These are phyloP conservation scores for Eueides isabella DNA, from an alignment of 1,140 invertebrate genomes.

Conservation along the genomic window DNA sequence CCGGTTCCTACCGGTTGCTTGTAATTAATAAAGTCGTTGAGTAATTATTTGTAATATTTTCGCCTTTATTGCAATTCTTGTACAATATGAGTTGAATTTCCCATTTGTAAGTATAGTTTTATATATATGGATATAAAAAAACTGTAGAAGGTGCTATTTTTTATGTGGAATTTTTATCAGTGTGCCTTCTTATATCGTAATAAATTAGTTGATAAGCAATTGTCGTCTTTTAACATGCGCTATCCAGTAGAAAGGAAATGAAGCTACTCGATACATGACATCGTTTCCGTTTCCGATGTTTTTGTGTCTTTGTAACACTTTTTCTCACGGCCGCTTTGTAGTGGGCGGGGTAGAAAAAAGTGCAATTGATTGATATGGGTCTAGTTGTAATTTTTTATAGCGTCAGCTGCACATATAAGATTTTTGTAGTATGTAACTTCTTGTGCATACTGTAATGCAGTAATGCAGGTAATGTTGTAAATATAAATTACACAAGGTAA, in stretches of 20 bases:
- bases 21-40: conserved; percentile 73
- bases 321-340: conserved; percentile 67
- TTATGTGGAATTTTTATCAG: conserved; percentile 31
- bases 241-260: conserved; percentile 72
- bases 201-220: conserved; percentile 67
- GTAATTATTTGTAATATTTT: conserved; percentile 64
- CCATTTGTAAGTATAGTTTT: conserved; percentile 22
- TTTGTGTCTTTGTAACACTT: conserved; percentile 57
- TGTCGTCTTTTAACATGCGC: conserved; percentile 58
- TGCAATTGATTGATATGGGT: conserved; percentile 56
- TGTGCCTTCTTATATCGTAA: conserved; percentile 41
- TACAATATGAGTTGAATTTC: conserved; percentile 33
- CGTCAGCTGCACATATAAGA: conserved; percentile 25
- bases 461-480: conserved; percentile 33
- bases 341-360: conserved; percentile 63
- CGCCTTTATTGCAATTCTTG: conserved; percentile 41
- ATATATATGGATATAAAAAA: neutral
- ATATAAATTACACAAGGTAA: conserved; percentile 48
- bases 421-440: neutral
- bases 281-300: conserved; percentile 72
- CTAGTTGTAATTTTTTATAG: conserved; percentile 32
- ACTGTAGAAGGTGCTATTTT: neutral
- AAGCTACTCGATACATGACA: conserved; percentile 67
- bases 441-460: neutral
- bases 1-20: conserved; percentile 69